These are phyloP conservation scores for Tachysurus vachellii DNA, from an alignment of 2,113 vertebrate genomes.

Conservation along the genomic window DNA sequence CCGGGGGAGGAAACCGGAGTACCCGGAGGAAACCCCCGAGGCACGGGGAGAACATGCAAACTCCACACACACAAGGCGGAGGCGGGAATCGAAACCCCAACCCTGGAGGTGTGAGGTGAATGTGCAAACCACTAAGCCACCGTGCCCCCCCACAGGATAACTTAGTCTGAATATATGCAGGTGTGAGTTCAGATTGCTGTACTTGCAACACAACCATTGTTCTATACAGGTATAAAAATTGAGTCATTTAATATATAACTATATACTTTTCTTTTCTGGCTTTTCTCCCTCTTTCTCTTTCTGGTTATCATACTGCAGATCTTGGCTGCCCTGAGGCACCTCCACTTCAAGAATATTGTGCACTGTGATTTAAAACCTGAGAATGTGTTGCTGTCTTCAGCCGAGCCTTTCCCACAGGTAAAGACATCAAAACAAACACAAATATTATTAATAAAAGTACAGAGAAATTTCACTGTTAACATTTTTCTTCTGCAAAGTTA, in stretches of 20 bases:
- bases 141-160: too few species aligned
- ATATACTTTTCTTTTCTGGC: not conserved
- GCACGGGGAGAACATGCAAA: too few species aligned
- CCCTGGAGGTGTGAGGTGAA: too few species aligned
- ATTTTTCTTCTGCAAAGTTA: not conserved
- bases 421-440: not conserved
- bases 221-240: not conserved
- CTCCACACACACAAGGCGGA: too few species aligned
- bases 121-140: too few species aligned
- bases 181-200: not conserved
- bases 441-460: not conserved
- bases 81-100: too few species aligned
- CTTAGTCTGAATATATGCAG: not conserved
- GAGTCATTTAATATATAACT: not conserved
- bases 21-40: too few species aligned
- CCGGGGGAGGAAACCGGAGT: too few species aligned
- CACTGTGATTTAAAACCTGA: constrained; percentile 92
- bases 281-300: constrained; percentile 2
- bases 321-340: constrained; percentile 83
- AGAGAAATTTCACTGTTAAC: not conserved
- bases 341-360: constrained; percentile 92
- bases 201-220: not conserved
- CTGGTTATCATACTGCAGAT: constrained; percentile 71
- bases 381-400: constrained; percentile 87
- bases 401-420: constrained; percentile 87